Percentiles rank a stretch among this genome's conserved stretches.
Evolutionary conservation across 2,888 invertebrate genomes (phyloP).

Genomic region (Caenorhabditis sp.): DNA sequence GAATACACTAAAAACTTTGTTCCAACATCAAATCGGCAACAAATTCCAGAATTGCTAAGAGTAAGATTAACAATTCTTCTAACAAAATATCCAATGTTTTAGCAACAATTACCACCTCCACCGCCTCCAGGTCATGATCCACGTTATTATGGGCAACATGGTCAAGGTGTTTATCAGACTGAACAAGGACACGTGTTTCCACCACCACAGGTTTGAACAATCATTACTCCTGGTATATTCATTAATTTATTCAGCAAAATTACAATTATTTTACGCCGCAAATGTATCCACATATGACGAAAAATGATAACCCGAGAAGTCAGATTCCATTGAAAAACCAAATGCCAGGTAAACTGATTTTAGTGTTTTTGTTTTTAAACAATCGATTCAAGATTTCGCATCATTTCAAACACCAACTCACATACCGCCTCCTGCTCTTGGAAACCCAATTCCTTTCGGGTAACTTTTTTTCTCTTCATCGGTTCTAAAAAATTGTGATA

Average conservation of each 20-base stretch:
- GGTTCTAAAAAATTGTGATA: neutral
- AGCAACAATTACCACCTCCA: neutral
- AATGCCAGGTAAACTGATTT: too few relatives aligned
- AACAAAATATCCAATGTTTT: neutral
- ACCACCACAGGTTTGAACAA: too few relatives aligned
- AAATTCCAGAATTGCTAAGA: neutral
- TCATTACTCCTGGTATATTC: too few relatives aligned
- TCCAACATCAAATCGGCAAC: neutral
- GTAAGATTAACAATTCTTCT: neutral
- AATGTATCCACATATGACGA: neutral
- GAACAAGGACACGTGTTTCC: too few relatives aligned
- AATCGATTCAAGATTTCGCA: neutral
- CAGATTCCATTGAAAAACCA: too few relatives aligned
- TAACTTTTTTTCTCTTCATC: slow-evolving; percentile 1
- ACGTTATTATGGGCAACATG: neutral
- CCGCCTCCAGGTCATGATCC: neutral
- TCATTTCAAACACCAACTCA: neutral
- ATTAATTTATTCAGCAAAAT: neutral
- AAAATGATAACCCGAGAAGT: neutral
- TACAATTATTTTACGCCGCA: neutral
- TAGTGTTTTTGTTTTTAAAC: too few relatives aligned
- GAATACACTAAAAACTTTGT: neutral
- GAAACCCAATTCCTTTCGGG: slow-evolving; percentile 38
- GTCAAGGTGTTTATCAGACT: too few relatives aligned
- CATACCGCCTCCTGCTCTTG: neutral